Evolutionary conservation across 1,140 invertebrate species (phyloP).

Genomic region (Brachionus rotundiformis): DNA sequence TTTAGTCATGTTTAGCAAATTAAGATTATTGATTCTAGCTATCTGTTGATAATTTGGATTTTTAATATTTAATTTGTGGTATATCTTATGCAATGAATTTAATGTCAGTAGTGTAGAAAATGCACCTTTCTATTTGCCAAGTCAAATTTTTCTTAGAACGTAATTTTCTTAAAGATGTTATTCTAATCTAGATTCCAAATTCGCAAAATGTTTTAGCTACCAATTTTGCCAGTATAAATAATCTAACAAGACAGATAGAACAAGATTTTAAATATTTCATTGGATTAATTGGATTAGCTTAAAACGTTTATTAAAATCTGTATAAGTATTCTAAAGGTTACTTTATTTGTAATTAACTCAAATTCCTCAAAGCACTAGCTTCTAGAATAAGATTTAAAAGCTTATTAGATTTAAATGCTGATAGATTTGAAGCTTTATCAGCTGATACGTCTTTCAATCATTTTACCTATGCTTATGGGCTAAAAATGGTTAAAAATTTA

Average conservation of each 20-base stretch:
- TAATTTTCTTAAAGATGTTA: conserved; percentile 24
- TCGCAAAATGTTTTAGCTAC: conserved; percentile 19
- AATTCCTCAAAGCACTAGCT: not conserved
- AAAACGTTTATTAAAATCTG: not conserved
- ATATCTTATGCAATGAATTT: not conserved
- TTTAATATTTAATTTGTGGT: conserved; percentile 17
- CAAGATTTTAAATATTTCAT: not conserved
- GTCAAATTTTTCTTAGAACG: not conserved
- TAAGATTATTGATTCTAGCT: conserved; percentile 19
- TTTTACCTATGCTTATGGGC: not conserved
- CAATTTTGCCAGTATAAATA: conserved; percentile 13
- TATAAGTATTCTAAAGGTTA: not conserved
- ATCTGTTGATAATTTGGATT: conserved; percentile 28
- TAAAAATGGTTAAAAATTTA: no score
- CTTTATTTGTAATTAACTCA: not conserved
- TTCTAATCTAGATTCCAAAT: conserved; percentile 11
- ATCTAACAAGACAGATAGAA: not conserved
- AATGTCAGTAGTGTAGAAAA: conserved; percentile 34
- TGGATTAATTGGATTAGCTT: not conserved
- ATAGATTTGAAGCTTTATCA: not conserved
- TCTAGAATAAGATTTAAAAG: not conserved
- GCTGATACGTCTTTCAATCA: not conserved
- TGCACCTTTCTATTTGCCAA: conserved; percentile 27
- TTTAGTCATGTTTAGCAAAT: conserved; percentile 1
- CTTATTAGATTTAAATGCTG: not conserved